Evolutionary conservation across 2,113 vertebrate genomes (phyloP).

Genomic region (Stigmatopora nigra): DNA sequence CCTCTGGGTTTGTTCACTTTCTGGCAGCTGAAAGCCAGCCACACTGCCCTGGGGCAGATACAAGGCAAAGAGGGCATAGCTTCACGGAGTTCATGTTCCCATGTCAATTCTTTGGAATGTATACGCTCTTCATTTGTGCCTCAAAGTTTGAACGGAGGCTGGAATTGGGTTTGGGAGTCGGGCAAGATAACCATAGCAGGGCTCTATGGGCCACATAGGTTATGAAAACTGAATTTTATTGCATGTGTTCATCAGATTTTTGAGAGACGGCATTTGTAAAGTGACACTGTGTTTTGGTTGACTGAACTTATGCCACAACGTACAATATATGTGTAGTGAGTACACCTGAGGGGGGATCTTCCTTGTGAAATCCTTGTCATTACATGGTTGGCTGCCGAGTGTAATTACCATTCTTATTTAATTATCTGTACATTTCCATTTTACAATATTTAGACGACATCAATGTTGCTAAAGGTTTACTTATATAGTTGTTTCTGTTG

Average conservation of each 20-base stretch:
- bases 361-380: background rate
- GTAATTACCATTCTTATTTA: background rate
- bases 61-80: conserved; percentile 8
- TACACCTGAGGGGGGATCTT: background rate
- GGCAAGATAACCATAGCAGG: background rate
- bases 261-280: background rate
- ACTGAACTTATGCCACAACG: background rate
- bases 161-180: background rate
- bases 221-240: background rate
- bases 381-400: background rate
- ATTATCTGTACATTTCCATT: background rate
- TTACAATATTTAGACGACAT: background rate
- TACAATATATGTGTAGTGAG: background rate
- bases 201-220: background rate
- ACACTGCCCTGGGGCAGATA: conserved; percentile 23
- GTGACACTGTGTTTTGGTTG: background rate
- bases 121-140: background rate
- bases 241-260: background rate
- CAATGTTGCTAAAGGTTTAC: background rate
- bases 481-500: background rate
- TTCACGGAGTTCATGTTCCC: background rate
- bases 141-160: background rate
- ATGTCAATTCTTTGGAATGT: background rate
- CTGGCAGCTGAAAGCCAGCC: conserved; percentile 44
- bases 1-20: conserved; percentile 43